Percentiles rank a stretch among this genome's conserved stretches.
Evolutionary conservation across 2,797 vertebrate species (phyloP).

Genomic region (Pipistrellus kuhlii): DNA sequence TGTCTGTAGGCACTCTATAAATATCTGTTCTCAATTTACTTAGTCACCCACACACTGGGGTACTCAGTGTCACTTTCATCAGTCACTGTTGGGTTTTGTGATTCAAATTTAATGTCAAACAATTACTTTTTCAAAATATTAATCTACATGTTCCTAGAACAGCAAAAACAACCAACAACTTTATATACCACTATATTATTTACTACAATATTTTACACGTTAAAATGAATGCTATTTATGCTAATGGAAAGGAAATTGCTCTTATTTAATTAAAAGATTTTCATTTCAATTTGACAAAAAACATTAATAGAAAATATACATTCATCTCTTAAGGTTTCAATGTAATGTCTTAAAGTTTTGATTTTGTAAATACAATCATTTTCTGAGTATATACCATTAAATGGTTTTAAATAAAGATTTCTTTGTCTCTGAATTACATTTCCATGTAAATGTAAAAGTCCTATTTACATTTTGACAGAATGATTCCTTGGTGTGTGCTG

Average conservation of each 20-base stretch:
- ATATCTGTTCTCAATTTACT: conserved; percentile 47
- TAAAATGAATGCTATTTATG: neutral
- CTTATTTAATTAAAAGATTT: conserved; percentile 50
- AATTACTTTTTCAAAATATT: conserved; percentile 29
- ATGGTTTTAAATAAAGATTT: neutral
- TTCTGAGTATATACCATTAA: neutral
- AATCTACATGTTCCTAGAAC: neutral
- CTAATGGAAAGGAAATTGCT: conserved; percentile 23
- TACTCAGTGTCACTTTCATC: conserved; percentile 28
- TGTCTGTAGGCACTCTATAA: conserved; percentile 12
- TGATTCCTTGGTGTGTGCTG: neutral
- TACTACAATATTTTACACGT: too few species aligned
- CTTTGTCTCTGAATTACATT: neutral
- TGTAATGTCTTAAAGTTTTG: neutral
- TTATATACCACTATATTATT: neutral
- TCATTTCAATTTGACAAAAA: conserved; percentile 33
- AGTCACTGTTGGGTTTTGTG: conserved; percentile 26
- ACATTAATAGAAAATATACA: neutral
- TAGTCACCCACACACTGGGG: conserved; percentile 18
- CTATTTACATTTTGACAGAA: neutral
- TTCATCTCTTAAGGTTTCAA: neutral
- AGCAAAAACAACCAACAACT: neutral
- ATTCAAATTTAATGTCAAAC: conserved; percentile 59
- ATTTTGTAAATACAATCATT: neutral
- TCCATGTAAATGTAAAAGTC: neutral